Percentiles rank a stretch among this genome's conserved stretches.
These are phyloP conservation scores for Escarpia spicata DNA, from an alignment of 2,888 invertebrate species.

Conservation along the genomic window DNA sequence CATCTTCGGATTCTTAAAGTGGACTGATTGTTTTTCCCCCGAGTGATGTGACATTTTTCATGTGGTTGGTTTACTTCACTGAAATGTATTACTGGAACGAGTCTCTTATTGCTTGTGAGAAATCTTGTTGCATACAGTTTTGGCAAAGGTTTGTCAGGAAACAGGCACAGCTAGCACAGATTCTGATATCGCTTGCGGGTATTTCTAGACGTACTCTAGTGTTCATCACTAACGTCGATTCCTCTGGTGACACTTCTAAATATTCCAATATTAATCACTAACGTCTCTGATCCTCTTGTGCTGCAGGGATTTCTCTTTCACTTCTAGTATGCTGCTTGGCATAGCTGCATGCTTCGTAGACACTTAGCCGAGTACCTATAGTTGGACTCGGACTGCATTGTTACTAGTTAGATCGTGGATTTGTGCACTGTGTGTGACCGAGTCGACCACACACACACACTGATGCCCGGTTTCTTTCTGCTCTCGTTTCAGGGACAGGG, in stretches of 20 bases:
- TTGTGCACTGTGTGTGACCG: background rate
- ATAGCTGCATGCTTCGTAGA: background rate
- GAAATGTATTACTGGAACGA: background rate
- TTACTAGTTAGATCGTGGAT: background rate
- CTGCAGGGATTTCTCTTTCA: background rate
- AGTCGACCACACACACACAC: background rate
- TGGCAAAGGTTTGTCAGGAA: background rate
- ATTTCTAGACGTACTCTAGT: background rate
- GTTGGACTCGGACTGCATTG: background rate
- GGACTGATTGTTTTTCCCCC: background rate
- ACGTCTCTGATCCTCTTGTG: background rate
- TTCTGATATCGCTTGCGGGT: background rate
- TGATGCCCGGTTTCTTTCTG: background rate
- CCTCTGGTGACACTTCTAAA: background rate
- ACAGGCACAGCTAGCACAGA: background rate
- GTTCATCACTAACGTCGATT: background rate
- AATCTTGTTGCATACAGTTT: background rate
- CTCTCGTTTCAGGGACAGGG: constrained; percentile 5
- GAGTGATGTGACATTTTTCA: background rate
- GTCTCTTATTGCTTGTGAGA: background rate
- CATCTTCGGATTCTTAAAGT: background rate
- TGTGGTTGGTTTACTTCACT: background rate
- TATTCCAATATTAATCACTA: background rate
- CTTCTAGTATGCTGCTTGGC: background rate
- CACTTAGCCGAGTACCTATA: background rate